Base-by-base conservation (phyloP, 2,113 vertebrate species). In the Centropus bengalensis region DNA sequence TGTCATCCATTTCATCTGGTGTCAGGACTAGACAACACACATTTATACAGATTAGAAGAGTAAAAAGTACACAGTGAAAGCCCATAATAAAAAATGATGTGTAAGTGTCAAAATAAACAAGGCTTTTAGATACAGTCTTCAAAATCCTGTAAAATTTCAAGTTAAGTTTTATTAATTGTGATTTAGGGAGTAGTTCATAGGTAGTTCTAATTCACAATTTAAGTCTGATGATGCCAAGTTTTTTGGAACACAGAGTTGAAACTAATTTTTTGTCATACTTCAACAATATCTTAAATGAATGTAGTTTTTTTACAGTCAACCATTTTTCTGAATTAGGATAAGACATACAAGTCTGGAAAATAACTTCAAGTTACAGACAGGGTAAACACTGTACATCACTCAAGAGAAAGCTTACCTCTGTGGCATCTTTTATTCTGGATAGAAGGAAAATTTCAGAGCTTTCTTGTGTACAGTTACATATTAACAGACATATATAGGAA, bases 1-100 rank as follows among this genome's bases (percentile, higher is more conserved):
- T 42, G 64, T 14, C 44, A 96, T 97, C 63, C 12, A 74, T 93
- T 89, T 88, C 73, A 33, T 45, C n/a, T 91, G 51, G 30, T 74
- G 67, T 47, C 55, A 78, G 40, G 52, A 68, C 20, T 64, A 74
- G 63, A 90, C 12, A 69, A 84, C 77, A 66, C 22, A 92, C 38
- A 70, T 82, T 88, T 82, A 27, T 62, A 91, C 26, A 70, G 3
- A 81, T 59, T 45, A 64, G 82, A 82, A 70, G 36, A 86, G 22
- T 22, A 78, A 66, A 89, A 91, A 69, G 8, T 49, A 83, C 38
- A 86, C 49, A 90, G 58, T 81, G 30, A 73, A 94, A 84, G 30
- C 23, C 21, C 22, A 63, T 36, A 77, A 62, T 64, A 11, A 80
- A 77, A 73, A 49, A 66, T 69, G 67, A 88, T 33, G 16, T 11